Percentiles rank a stretch among this genome's conserved stretches.
Conservation (phyloP, 1,140 invertebrate genomes). For the Panonychus citri region DNA sequence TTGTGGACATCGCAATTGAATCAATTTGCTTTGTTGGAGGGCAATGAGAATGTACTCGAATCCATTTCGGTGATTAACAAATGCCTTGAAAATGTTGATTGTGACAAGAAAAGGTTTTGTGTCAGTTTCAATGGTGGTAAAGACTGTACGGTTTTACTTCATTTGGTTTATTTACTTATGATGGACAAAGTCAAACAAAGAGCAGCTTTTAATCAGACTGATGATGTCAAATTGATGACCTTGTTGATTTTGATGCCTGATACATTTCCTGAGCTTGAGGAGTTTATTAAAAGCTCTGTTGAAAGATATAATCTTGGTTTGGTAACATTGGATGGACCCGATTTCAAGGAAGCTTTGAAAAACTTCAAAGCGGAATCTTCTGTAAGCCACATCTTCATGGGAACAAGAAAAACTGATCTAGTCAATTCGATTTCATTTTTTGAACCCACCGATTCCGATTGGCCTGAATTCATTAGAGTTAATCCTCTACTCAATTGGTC, state of each 20-base stretch:
- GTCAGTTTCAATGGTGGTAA: slow-evolving; percentile 91
- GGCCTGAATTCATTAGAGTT: slow-evolving; percentile 66
- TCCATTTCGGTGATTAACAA: not conserved
- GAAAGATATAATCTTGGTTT: slow-evolving; percentile 45
- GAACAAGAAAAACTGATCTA: slow-evolving; percentile 55
- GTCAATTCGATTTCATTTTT: slow-evolving; percentile 4
- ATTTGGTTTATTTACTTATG: slow-evolving; percentile 41
- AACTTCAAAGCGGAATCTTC: slow-evolving; percentile 34
- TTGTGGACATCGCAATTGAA: too few species aligned
- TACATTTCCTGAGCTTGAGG: slow-evolving; percentile 61
- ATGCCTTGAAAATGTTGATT: not conserved
- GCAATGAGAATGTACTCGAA: not conserved
- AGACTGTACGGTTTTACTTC: slow-evolving; percentile 74
- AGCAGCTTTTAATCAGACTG: slow-evolving; percentile 17
- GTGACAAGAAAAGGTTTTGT: slow-evolving; percentile 29
- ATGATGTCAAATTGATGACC: slow-evolving; percentile 27
- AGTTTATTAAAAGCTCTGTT: slow-evolving; percentile 45
- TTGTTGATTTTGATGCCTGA: slow-evolving; percentile 48
- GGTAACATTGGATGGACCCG: slow-evolving; percentile 37
- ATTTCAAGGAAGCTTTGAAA: slow-evolving; percentile 38
- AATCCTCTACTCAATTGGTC: slow-evolving; percentile 70
- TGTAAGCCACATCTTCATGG: slow-evolving; percentile 56
- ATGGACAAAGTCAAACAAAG: slow-evolving; percentile 22
- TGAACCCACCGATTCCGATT: slow-evolving; percentile 43
- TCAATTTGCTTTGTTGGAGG: not conserved